Evolutionary conservation across 2,888 invertebrate species (phyloP), one percentile per base, ranked within the genome.

Genomic region (Metacarcinus magister): DNA sequence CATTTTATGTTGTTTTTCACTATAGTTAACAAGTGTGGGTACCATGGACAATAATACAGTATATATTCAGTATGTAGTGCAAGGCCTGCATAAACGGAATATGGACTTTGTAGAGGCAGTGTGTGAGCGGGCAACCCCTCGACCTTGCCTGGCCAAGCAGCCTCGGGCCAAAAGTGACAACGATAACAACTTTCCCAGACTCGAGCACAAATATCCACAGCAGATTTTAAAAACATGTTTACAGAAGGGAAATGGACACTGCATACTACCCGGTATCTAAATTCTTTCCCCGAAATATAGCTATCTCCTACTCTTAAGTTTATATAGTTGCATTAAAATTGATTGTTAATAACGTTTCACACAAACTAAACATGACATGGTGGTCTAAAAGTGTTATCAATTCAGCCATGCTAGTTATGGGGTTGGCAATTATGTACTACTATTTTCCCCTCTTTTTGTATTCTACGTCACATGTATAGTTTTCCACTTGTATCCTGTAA

Each of bases 141-240:
- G 39, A 87, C 87, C 87, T 87, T 87, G 87, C 87, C 87, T 87
- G 87, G 87, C 87, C 87, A 87, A 23, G 87, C 87, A 39, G 87
- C 87, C 87, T 13, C 87, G 16, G 87, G 87, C 87, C 39, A 39
- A 87, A 87, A 39, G 87, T 87, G 87, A 87, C 87, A 87, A 87
- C 87, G 87, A 87, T 87, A 87, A 87, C 87, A 87, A 87, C 87
- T 87, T 87, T 87, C 87, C 87, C 87, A 87, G 87, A 87, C 87
- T 87, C 87, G 19, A 32, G 87, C 87, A 19, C 87, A 87, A 87
- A 87, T 87, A 87, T 87, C 87, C 87, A 16, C 87, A 39, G 87
- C 87, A 87, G 87, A 87, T 87, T 87, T 87, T 87, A 87, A 87
- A 87, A 87, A 87, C 87, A 87, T 87, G 87, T 87, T 87, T 87